phyloP scores from a whole-genome alignment of 2,797 vertebrate genomes.

The Nyctalus aviator region DNA sequence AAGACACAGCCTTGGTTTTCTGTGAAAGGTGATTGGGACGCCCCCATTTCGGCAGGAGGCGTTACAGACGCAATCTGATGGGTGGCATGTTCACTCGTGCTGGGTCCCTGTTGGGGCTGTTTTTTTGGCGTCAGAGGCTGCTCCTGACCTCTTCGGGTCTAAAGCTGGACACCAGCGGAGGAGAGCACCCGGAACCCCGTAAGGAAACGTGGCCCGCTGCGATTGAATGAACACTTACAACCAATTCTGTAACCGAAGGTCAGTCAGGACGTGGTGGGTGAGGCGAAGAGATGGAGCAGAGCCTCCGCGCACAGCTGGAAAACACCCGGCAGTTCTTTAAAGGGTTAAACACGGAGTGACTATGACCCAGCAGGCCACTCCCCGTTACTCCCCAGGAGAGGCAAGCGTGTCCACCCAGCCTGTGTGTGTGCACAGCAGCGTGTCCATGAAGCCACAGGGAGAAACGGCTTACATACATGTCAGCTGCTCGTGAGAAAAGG shows the following conservation, averaged over 20 bases:
- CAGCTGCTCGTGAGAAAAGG: background rate
- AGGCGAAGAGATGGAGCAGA: background rate
- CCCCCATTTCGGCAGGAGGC: background rate
- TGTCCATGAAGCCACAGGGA: background rate
- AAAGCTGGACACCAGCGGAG: background rate
- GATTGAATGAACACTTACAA: slow-evolving; percentile 14
- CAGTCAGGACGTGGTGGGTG: background rate
- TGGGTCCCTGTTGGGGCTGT: background rate
- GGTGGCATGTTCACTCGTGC: background rate
- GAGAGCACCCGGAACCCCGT: slow-evolving; percentile 29
- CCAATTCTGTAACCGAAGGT: background rate
- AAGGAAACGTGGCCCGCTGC: slow-evolving; percentile 20
- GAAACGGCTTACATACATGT: background rate
- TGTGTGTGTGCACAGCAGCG: background rate
- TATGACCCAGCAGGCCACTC: background rate
- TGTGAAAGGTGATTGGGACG: background rate
- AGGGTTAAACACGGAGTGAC: background rate
- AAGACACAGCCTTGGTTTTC: slow-evolving; percentile 31
- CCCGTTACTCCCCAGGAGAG: background rate
- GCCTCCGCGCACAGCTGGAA: background rate
- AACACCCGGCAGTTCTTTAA: background rate
- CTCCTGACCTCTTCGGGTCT: slow-evolving; percentile 17
- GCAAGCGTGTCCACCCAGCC: background rate
- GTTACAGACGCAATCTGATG: slow-evolving; percentile 5
- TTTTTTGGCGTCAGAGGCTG: background rate